Base-by-base conservation (phyloP, 2,113 vertebrate species). In the Pteropus alecto region DNA sequence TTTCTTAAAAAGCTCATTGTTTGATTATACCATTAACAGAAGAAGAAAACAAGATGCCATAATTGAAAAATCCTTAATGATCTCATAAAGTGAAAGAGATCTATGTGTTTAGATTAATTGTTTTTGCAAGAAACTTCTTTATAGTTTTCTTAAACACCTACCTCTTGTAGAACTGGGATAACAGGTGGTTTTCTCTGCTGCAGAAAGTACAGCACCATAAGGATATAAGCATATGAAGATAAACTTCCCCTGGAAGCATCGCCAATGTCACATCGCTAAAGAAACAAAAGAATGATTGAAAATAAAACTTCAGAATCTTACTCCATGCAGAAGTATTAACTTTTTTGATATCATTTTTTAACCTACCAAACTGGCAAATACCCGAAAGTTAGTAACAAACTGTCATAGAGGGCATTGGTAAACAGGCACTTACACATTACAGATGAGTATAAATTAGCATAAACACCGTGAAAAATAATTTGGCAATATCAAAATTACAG, bases 121-220 rank as follows among this genome's bases (percentile, higher is more conserved):
- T 61, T 95, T 92, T 56, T 28, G 65, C 0, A 88, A 86, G 10
- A 88, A 96, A 84, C 7, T 67, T 70, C 85, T 96, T 1, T 61
- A 84, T 0, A 26, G 46, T 71, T 48, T 96, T 96, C 93, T 89
- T 96, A 63, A 98, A 98, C 56, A 97, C 98, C 2, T 98, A 99
- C 99, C 99, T 99, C 99, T 98, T 99, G 99, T 73, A 99, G 98
- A 96, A 99, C 99, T 33, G 99, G 99, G 68, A 99, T 99, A 96
- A 99, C 99, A 0, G 99, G 99, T 58, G 99, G 99, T 90, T 99
- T 99, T 97, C 99, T 99, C 98, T 99, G 99, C 98, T 99, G 99
- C 67, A 99, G 99, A 95, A 99, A 99, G 98, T 99, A 99, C 91
- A 99, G 98, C 98, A 99, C 99, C 99, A 99, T 99, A 94, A 99